A percentile compares a stretch with the other conserved stretches of the same genome.
phyloP scores from a whole-genome alignment of 2,797 vertebrate genomes.

The Pelodytes ibericus region DNA sequence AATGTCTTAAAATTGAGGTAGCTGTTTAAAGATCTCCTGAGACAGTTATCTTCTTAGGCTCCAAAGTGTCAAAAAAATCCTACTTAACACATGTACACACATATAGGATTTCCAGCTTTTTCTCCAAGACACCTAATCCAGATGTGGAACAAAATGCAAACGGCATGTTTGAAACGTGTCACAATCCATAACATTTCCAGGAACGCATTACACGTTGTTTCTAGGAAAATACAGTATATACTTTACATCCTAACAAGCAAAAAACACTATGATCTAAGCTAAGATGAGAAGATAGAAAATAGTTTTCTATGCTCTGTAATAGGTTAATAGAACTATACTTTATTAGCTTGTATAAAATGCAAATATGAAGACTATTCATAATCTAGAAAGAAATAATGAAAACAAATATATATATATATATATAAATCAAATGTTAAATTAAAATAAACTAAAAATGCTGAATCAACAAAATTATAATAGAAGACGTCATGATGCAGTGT shows the following conservation, averaged over 20 bases:
- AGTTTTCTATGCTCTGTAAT: not conserved
- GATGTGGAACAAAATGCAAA: slow-evolving; percentile 45
- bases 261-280: slow-evolving; percentile 4
- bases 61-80: slow-evolving; percentile 23
- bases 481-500: no score
- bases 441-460: no score
- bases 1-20: slow-evolving; percentile 42
- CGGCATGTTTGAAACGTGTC: slow-evolving; percentile 32
- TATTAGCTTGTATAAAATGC: no score
- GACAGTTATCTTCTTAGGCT: slow-evolving; percentile 31
- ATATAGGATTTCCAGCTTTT: slow-evolving; percentile 22
- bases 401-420: no score
- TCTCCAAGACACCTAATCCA: slow-evolving; percentile 44
- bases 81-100: slow-evolving; percentile 21
- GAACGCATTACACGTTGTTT: slow-evolving; percentile 32
- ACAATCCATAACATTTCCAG: slow-evolving; percentile 43
- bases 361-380: no score
- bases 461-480: no score
- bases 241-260: slow-evolving; percentile 18
- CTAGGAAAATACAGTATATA: slow-evolving; percentile 24
- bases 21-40: slow-evolving; percentile 34
- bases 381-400: no score
- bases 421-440: no score
- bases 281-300: not conserved
- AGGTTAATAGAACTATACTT: not conserved